Percentiles rank a stretch among this genome's conserved stretches.
Conservation (phyloP, 2,888 invertebrate species). For the Heteromyza rotundicornis region DNA sequence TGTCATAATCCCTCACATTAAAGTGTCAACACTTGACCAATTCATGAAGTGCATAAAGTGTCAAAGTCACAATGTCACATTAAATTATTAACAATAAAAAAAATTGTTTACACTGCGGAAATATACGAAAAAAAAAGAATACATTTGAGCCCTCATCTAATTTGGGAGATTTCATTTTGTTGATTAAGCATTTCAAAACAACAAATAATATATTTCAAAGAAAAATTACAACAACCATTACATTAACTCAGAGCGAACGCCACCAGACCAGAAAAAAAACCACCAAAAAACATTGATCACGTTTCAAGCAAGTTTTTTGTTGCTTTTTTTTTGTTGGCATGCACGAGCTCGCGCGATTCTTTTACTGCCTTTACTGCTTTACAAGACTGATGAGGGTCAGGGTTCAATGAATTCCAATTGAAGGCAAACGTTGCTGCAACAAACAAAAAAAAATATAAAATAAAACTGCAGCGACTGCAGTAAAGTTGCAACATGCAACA, state of each 20-base stretch:
- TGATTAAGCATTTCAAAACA: background rate
- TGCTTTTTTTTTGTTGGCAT: too few species aligned
- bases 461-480: background rate
- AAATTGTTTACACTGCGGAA: too few species aligned
- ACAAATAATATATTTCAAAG: background rate
- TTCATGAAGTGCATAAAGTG: background rate
- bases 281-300: background rate
- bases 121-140: too few species aligned
- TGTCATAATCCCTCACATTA: background rate
- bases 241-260: background rate
- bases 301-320: background rate
- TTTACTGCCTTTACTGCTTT: too few species aligned
- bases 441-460: background rate
- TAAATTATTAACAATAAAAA: background rate
- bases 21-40: background rate
- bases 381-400: constrained; percentile 53
- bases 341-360: too few species aligned
- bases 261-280: background rate
- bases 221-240: background rate
- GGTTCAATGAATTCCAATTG: constrained; percentile 56
- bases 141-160: background rate
- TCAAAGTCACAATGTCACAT: background rate
- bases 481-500: background rate
- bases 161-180: background rate
- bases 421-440: constrained; percentile 28